phyloP scores from a whole-genome alignment of 2,888 invertebrate genomes.

The Mellilla xanthometata region DNA sequence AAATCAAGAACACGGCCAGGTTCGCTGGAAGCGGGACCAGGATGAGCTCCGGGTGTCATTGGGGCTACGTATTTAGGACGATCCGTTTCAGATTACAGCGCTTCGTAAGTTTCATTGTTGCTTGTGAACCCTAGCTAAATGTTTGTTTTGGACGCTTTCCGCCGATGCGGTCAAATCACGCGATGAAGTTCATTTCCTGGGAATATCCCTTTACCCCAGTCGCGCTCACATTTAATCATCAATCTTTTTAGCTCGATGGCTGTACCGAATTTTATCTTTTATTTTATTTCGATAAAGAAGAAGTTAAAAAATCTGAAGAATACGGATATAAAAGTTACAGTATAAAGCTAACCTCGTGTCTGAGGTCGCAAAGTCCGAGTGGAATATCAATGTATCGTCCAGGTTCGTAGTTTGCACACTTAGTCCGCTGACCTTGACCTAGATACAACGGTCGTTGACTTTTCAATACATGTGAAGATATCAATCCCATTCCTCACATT shows the following conservation, averaged over 20 bases:
- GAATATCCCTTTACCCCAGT: background rate
- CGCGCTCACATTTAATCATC: background rate
- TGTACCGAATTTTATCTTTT: too few relatives aligned
- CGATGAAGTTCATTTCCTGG: constrained; percentile 1
- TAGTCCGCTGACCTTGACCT: constrained; percentile 40
- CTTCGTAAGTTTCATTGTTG: constrained; percentile 30
- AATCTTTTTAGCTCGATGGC: too few relatives aligned
- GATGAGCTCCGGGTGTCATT: constrained; percentile 54
- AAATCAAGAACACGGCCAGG: constrained; percentile 65
- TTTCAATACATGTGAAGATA: constrained; percentile 3
- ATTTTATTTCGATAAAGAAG: too few relatives aligned
- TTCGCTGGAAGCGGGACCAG: constrained; percentile 36
- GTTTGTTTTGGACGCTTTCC: constrained; percentile 4
- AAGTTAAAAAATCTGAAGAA: background rate
- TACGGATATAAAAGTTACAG: too few relatives aligned
- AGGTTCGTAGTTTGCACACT: background rate
- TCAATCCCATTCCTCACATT: constrained; percentile 3
- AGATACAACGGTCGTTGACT: constrained; percentile 39
- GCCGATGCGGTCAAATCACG: background rate
- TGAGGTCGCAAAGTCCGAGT: constrained; percentile 1
- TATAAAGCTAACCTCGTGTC: background rate
- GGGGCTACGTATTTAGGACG: constrained; percentile 50
- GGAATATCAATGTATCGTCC: constrained; percentile 30
- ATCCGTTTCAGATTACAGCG: constrained; percentile 48
- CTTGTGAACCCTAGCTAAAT: constrained; percentile 3